These are phyloP conservation scores for Cochlearius cochlearius DNA, from an alignment of 2,113 vertebrate species.

Conservation along the genomic window DNA sequence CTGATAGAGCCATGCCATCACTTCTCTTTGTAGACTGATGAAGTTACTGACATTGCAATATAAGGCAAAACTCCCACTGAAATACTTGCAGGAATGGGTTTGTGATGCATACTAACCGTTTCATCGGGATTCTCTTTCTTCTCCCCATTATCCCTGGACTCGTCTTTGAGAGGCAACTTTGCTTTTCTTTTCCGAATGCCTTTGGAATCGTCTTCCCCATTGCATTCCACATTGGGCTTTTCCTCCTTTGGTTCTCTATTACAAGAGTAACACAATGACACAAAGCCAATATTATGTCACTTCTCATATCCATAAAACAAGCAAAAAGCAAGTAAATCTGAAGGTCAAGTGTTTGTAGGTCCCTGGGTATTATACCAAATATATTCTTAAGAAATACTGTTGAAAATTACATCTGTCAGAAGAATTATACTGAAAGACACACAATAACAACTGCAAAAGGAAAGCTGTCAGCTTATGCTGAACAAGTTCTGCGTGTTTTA, in stretches of 20 bases:
- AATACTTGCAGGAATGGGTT: not conserved
- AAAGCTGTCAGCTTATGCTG: not conserved
- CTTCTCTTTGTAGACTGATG: not conserved
- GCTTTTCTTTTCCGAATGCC: conserved; percentile 77
- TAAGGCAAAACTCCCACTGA: not conserved
- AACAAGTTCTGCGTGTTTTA: conserved; percentile 24
- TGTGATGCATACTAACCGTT: conserved; percentile 67
- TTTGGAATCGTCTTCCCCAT: conserved; percentile 75
- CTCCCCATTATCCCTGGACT: conserved; percentile 71
- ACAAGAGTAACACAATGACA: conserved; percentile 46
- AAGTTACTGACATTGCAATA: not conserved
- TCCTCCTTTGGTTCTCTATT: conserved; percentile 78
- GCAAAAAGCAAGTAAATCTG: not conserved
- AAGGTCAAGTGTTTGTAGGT: not conserved
- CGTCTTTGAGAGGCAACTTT: conserved; percentile 72
- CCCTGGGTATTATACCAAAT: not conserved
- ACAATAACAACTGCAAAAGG: conserved; percentile 6
- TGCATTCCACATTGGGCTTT: conserved; percentile 67
- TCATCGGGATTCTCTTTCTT: conserved; percentile 74
- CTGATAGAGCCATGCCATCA: not conserved
- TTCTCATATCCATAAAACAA: not conserved
- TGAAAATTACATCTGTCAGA: not conserved
- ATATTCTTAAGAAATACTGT: not conserved
- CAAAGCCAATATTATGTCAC: conserved; percentile 13
- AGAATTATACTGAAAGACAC: not conserved